Evolutionary conservation across 2,888 invertebrate genomes (phyloP).

Genomic region (Chrysolina haemoptera): DNA sequence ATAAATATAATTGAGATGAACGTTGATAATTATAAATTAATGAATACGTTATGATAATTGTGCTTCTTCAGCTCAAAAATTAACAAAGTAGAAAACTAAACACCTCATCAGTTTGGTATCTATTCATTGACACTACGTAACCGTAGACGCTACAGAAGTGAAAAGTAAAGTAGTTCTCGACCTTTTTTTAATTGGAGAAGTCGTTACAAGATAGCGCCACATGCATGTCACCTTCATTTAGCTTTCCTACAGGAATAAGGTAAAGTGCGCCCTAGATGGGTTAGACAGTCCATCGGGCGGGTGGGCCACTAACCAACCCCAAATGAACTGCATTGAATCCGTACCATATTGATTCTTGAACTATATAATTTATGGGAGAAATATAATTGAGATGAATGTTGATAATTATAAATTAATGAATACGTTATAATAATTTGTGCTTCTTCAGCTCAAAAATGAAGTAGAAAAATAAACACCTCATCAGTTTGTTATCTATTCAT

Average conservation of each 20-base stretch:
- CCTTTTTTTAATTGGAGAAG: background rate
- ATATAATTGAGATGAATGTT: too few relatives aligned
- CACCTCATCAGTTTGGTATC: background rate
- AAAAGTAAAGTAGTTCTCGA: too few relatives aligned
- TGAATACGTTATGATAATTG: too few relatives aligned
- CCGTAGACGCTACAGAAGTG: background rate
- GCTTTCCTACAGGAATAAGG: background rate
- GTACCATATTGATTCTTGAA: background rate
- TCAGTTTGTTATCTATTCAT: background rate
- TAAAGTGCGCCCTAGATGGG: background rate
- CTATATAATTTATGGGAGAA: too few relatives aligned
- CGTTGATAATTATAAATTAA: too few relatives aligned
- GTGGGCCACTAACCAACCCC: background rate
- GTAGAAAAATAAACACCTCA: background rate
- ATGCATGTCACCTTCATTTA: background rate
- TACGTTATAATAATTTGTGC: too few relatives aligned
- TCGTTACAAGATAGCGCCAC: background rate
- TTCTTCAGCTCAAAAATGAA: too few relatives aligned
- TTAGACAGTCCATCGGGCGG: background rate
- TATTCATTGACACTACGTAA: background rate
- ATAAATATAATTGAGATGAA: too few relatives aligned
- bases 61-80: too few relatives aligned
- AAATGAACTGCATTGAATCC: background rate
- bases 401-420: too few relatives aligned
- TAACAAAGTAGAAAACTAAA: too few relatives aligned